Percentiles rank a stretch among this genome's conserved stretches.
phyloP scores from a whole-genome alignment of 1,140 invertebrate genomes.

The Pseudomyrmex concolor region DNA sequence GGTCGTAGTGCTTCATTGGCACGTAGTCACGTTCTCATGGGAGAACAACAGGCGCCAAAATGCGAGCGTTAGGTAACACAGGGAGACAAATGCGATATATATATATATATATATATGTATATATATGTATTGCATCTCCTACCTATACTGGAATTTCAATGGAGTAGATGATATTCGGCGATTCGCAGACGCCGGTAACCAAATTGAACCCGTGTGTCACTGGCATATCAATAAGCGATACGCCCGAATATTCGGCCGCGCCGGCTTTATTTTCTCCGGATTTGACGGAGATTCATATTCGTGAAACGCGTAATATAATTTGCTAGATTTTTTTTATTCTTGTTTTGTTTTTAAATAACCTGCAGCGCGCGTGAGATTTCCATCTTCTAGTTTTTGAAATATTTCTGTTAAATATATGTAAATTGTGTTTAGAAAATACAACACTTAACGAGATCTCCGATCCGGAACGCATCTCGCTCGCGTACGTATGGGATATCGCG shows the following conservation, averaged over 20 bases:
- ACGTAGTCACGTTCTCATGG: slow-evolving; percentile 49
- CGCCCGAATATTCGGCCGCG: slow-evolving; percentile 21
- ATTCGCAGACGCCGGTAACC: slow-evolving; percentile 75
- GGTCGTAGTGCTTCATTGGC: slow-evolving; percentile 30
- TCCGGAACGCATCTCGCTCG: too few relatives aligned
- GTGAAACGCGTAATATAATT: slow-evolving; percentile 34
- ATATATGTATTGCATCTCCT: slow-evolving; percentile 66
- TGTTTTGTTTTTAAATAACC: slow-evolving; percentile 13
- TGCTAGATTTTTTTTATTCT: slow-evolving; percentile 25
- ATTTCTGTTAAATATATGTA: too few relatives aligned
- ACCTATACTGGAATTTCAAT: slow-evolving; percentile 76
- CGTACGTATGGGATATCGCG: too few relatives aligned
- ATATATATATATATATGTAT: too few relatives aligned
- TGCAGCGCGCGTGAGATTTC: too few relatives aligned
- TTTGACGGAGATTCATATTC: slow-evolving; percentile 52
- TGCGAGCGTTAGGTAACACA: slow-evolving; percentile 75
- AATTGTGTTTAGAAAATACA: slow-evolving; percentile 2
- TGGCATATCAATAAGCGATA: slow-evolving; percentile 74
- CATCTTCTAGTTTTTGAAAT: too few relatives aligned
- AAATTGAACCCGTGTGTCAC: slow-evolving; percentile 74
- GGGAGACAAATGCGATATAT: slow-evolving; percentile 76
- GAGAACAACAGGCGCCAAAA: slow-evolving; percentile 67
- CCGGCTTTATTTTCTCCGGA: slow-evolving; percentile 64
- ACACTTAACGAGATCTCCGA: background rate
- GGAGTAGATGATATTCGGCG: slow-evolving; percentile 77